Conservation (phyloP, 1,140 invertebrate species). For the Ceratina japonica region DNA sequence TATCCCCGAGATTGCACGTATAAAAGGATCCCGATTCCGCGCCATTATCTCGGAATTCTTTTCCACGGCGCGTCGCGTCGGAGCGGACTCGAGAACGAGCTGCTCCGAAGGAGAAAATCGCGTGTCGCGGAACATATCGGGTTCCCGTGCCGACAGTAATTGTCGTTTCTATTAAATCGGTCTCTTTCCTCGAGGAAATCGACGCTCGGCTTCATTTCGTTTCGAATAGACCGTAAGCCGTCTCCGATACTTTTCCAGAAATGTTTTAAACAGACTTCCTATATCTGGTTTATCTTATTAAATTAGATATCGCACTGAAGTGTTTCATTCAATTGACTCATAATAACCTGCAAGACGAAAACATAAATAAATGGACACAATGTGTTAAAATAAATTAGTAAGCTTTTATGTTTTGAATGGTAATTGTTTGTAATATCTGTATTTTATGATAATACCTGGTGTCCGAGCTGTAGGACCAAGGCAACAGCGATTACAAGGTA, state of each 20-base stretch:
- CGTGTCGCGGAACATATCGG: conserved; percentile 21
- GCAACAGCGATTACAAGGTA: too few relatives aligned
- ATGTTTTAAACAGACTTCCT: neutral
- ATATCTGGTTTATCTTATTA: too few relatives aligned
- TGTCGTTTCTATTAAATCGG: conserved; percentile 33
- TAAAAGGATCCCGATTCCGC: conserved; percentile 21
- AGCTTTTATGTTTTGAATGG: too few relatives aligned
- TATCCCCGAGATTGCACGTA: conserved; percentile 39
- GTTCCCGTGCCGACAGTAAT: conserved; percentile 14
- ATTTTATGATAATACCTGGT: too few relatives aligned
- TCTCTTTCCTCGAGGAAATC: neutral
- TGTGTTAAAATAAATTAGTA: too few relatives aligned
- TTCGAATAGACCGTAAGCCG: neutral
- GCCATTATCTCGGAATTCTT: conserved; percentile 44
- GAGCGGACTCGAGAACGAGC: neutral
- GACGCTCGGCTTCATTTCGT: neutral
- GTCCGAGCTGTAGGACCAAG: too few relatives aligned
- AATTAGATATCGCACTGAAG: too few relatives aligned
- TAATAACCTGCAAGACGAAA: too few relatives aligned
- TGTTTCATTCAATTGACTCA: too few relatives aligned
- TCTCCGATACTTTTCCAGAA: neutral
- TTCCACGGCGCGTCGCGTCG: neutral
- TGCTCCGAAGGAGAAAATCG: neutral
- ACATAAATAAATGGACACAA: too few relatives aligned
- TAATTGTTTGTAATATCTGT: too few relatives aligned